Base-by-base conservation (phyloP, 2,113 vertebrate species). In the Neomonachus schauinslandi region DNA sequence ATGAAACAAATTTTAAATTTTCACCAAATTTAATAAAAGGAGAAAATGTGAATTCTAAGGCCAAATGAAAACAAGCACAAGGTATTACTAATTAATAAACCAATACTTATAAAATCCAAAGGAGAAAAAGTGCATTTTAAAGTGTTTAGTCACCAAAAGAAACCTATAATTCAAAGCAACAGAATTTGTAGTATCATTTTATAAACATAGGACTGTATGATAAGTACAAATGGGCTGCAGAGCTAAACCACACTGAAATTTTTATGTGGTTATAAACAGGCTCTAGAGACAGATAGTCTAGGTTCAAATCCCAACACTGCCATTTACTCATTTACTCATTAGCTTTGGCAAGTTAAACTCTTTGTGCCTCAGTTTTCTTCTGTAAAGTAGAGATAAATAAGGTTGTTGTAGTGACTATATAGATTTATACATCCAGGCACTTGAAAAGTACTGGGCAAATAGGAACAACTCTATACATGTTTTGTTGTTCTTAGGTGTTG, bases 11-110 rank as follows among this genome's bases (percentile, higher is more conserved):
- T 72, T 84, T 94, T 77, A 72, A 12, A 33, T n/a, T 77, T 90
- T 96, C 83, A 28, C 28, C 11, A 81, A 96, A 88, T 77, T 88
- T 83, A 87, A 67, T 92, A 82, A 69, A 89, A 96, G 15, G 5
- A 71, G 11, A 77, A 79, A 93, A 69, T 77, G 84, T 2, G 57
- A 91, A 92, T 49, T 53, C 13, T 95, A 67, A 96, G 84, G 88
- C 26, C 28, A 79, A 63, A 42, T 81, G 7, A 89, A 87, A 97
- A 72, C n/a, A 94, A 42, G 11, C 0, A 93, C 4, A 79, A 26
- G 15, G 42, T 93, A 13, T 55, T 85, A 59, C 2, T 53, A 57
- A 21, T 97, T n/a, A 93, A 65, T 36, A 92, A 95, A 42, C 4
- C 1, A 89, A 46, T 83, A 63, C 13, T 51, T 87, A 36, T 19